Evolutionary conservation across 2,797 vertebrate genomes (phyloP).

Genomic region (Pangasius mekongensis): DNA sequence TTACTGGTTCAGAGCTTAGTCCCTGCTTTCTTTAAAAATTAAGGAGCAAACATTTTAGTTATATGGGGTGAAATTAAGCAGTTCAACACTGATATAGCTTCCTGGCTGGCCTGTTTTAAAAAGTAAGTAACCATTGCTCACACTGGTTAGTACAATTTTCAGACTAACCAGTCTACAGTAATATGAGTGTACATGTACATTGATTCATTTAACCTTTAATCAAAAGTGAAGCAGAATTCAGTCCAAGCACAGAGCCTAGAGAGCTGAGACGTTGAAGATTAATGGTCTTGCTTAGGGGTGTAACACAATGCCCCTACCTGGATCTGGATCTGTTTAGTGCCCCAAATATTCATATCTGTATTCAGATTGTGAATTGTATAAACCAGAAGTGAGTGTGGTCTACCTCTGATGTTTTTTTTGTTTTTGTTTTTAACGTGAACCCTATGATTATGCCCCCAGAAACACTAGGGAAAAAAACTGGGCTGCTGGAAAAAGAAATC

Average conservation of each 20-base stretch:
- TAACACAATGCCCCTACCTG: neutral
- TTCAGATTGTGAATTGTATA: neutral
- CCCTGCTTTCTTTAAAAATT: conserved; percentile 1
- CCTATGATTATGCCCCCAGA: neutral
- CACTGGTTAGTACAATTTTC: neutral
- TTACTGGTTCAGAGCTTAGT: conserved; percentile 2
- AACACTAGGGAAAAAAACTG: neutral
- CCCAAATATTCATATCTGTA: neutral
- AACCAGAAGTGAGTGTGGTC: neutral
- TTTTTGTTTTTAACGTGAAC: neutral
- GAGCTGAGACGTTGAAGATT: neutral
- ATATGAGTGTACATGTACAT: neutral
- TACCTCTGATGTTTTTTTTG: neutral
- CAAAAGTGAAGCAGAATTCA: neutral
- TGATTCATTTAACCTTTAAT: neutral
- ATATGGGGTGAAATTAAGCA: neutral
- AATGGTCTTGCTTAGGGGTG: neutral
- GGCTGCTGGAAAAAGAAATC: neutral
- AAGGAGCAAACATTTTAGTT: conserved; percentile 19
- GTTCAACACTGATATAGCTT: neutral
- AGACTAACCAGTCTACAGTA: neutral
- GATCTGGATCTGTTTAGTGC: neutral
- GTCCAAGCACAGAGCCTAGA: neutral
- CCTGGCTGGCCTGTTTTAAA: neutral
- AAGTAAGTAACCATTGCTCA: neutral